Evolutionary conservation across 2,888 invertebrate species (phyloP), one percentile per base, ranked within the genome.

Genomic region (Drosophila pseudotalamancana): DNA sequence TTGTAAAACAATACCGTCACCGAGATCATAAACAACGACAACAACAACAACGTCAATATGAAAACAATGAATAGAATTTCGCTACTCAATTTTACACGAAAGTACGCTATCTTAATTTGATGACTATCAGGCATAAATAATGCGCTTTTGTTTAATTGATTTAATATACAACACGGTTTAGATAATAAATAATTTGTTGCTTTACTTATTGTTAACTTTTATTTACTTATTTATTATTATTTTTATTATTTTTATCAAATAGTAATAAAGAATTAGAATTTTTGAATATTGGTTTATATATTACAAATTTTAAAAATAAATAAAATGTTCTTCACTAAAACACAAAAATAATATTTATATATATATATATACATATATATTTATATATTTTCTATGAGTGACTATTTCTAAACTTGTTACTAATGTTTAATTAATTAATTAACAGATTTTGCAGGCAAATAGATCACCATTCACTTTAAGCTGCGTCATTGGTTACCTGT

Each of bases 111-210:
- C 16, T 14, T n/a, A 67, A 18, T 11, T 4, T 0, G 16, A 3
- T 56, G 64, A 63, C 11, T 70, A 39, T 21, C 70, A 74, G 80
- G 76, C 51, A 27, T 61, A 42, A 56, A 65, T 65, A n/a, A n/a
- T n/a, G n/a, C n/a, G n/a, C n/a, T n/a, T n/a, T n/a, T n/a, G n/a
- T n/a, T n/a, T n/a, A n/a, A n/a, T n/a, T n/a, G n/a, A n/a, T n/a
- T n/a, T n/a, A n/a, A n/a, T n/a, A n/a, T n/a, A n/a, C n/a, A n/a
- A n/a, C n/a, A n/a, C n/a, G n/a, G n/a, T n/a, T n/a, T n/a, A n/a
- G n/a, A n/a, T n/a, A n/a, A n/a, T n/a, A n/a, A n/a, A n/a, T n/a
- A n/a, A n/a, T n/a, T n/a, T n/a, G n/a, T n/a, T n/a, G n/a, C n/a
- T n/a, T n/a, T n/a, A n/a, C n/a, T n/a, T n/a, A n/a, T n/a, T n/a